These are phyloP conservation scores for Pristionchus maxplancki DNA, from an alignment of 2,888 invertebrate genomes.

Conservation along the genomic window DNA sequence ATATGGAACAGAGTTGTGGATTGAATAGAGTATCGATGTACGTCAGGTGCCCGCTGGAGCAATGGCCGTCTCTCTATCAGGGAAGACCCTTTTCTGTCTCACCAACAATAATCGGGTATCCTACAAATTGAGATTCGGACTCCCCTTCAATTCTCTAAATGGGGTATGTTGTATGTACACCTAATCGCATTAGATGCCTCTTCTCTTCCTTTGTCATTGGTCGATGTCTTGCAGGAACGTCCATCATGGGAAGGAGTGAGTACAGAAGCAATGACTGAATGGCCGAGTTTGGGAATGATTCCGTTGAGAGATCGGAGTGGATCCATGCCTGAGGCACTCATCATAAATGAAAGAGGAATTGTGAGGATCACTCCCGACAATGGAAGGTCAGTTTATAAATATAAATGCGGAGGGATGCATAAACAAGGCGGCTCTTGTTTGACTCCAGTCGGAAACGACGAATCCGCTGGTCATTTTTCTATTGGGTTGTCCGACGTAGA, in stretches of 20 bases:
- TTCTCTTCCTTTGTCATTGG: neutral
- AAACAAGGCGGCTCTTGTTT: neutral
- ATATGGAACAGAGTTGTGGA: neutral
- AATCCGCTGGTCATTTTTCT: neutral
- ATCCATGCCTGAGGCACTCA: constrained; percentile 60
- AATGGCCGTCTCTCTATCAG: constrained; percentile 58
- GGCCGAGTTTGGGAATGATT: constrained; percentile 63
- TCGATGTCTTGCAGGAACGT: neutral
- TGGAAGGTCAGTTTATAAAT: neutral
- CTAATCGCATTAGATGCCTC: too few relatives aligned
- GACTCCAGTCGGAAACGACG: neutral
- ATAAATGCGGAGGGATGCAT: neutral
- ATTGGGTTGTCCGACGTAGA: constrained; percentile 7
- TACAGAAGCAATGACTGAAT: constrained; percentile 53
- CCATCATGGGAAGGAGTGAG: constrained; percentile 3
- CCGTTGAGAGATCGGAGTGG: constrained; percentile 56
- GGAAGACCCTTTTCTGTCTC: constrained; percentile 61
- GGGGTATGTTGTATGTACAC: neutral
- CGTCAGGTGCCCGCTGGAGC: constrained; percentile 61
- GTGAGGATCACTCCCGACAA: constrained; percentile 54
- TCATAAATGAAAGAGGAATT: constrained; percentile 65
- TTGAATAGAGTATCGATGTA: neutral
- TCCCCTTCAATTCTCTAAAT: neutral
- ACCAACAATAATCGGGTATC: constrained; percentile 57
- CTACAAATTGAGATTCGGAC: constrained; percentile 16